Conservation (phyloP, 2,888 invertebrate genomes). For the Hirtodrosophila alboralis region DNA sequence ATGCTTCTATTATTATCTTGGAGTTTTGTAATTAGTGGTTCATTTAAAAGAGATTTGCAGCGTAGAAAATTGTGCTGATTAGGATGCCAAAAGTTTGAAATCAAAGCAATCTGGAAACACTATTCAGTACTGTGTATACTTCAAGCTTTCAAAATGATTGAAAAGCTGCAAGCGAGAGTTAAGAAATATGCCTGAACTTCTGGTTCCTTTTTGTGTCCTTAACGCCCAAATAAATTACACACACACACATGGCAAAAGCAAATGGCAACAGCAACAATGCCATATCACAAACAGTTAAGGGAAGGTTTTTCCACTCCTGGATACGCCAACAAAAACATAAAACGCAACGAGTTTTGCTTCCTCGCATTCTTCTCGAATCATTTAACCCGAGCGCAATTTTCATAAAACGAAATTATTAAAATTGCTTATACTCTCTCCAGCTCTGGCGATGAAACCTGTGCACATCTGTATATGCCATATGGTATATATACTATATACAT, state of each 20-base stretch:
- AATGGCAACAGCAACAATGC: constrained; percentile 29
- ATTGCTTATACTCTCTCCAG: constrained; percentile 78
- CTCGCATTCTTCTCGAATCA: constrained; percentile 74
- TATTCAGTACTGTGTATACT: constrained; percentile 1
- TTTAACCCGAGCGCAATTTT: constrained; percentile 80
- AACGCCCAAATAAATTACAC: constrained; percentile 45
- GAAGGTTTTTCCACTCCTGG: neutral
- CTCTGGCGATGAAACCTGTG: constrained; percentile 38
- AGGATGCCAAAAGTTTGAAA: constrained; percentile 47
- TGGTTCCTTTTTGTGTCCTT: constrained; percentile 17
- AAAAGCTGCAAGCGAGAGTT: constrained; percentile 24
- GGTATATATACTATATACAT: neutral
- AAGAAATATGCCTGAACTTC: constrained; percentile 1
- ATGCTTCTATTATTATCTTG: constrained; percentile 48
- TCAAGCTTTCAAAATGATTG: constrained; percentile 45
- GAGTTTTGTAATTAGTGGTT: constrained; percentile 71
- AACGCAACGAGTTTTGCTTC: constrained; percentile 68
- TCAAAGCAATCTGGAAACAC: constrained; percentile 30
- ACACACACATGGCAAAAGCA: constrained; percentile 18
- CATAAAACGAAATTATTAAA: constrained; percentile 83
- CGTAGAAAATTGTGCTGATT: constrained; percentile 56
- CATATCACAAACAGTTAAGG: constrained; percentile 1
- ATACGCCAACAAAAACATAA: constrained; percentile 56
- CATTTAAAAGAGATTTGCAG: constrained; percentile 74
- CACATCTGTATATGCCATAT: constrained; percentile 30